These are phyloP conservation scores for Meandrusa payeni DNA, from an alignment of 2,888 invertebrate species.

Conservation along the genomic window DNA sequence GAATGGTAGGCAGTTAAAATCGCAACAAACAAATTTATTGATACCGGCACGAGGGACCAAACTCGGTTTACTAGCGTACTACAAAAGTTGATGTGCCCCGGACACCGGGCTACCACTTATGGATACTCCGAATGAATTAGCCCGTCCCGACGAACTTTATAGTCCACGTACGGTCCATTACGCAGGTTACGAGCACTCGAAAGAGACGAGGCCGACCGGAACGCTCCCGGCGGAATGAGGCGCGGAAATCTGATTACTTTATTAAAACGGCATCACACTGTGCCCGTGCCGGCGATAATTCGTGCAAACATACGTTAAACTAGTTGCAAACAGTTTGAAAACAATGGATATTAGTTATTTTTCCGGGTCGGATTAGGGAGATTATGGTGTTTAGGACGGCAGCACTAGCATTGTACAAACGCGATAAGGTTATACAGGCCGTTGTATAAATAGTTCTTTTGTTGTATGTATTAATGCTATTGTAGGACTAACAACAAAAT, in stretches of 20 bases:
- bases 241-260: constrained; percentile 50
- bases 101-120: no score
- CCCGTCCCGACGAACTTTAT: constrained; percentile 52
- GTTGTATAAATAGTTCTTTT: no score
- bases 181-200: constrained; percentile 29
- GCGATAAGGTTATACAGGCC: constrained; percentile 46
- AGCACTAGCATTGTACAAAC: constrained; percentile 52
- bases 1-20: no score
- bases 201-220: constrained; percentile 35
- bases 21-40: no score
- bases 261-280: constrained; percentile 55
- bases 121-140: constrained; percentile 22
- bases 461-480: no score
- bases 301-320: constrained; percentile 58
- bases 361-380: constrained; percentile 72
- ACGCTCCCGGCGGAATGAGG: constrained; percentile 43
- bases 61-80: no score
- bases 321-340: constrained; percentile 61
- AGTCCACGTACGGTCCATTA: constrained; percentile 45
- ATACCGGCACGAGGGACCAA: no score
- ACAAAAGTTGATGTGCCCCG: no score
- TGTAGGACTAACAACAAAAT: no score
- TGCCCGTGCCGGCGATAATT: constrained; percentile 54
- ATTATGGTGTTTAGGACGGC: constrained; percentile 50
- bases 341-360: constrained; percentile 69